Percentiles rank a stretch among this genome's conserved stretches.
phyloP scores from a whole-genome alignment of 2,113 vertebrate genomes.

The Pangasianodon gigas region DNA sequence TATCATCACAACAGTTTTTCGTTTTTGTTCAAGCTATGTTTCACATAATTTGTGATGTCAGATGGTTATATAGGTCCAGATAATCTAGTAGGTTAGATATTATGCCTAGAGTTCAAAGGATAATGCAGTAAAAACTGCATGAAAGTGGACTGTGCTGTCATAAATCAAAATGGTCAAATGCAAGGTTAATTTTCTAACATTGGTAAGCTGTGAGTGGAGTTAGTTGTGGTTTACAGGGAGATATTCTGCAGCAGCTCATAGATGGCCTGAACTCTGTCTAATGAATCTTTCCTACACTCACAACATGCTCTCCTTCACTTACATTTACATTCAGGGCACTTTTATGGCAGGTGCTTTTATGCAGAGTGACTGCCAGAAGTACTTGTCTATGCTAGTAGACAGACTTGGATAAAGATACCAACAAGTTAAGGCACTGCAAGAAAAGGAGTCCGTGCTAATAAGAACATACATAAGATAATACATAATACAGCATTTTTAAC shows the following conservation, averaged over 20 bases:
- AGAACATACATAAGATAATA: background rate
- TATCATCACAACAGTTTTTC: constrained; percentile 7
- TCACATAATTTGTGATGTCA: constrained; percentile 26
- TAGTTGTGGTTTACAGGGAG: background rate
- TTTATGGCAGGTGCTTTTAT: constrained; percentile 11
- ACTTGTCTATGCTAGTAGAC: background rate
- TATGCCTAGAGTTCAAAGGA: background rate
- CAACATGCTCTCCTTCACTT: background rate
- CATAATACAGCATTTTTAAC: background rate
- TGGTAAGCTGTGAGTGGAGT: background rate
- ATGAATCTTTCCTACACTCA: background rate
- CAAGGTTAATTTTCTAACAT: background rate
- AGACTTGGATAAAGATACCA: background rate
- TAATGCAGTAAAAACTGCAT: background rate
- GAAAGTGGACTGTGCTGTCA: background rate
- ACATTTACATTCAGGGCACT: background rate
- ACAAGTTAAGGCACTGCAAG: too few relatives aligned
- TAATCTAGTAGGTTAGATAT: too few relatives aligned
- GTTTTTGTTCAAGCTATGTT: constrained; percentile 10
- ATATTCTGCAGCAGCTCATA: background rate
- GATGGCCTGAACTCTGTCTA: background rate
- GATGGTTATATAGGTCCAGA: background rate
- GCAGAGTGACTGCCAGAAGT: background rate
- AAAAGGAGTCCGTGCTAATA: background rate
- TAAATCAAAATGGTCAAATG: constrained; percentile 23